A percentile compares a stretch with the other conserved stretches of the same genome.
Evolutionary conservation across 2,888 invertebrate species (phyloP).

Genomic region (Catocala fraxini): DNA sequence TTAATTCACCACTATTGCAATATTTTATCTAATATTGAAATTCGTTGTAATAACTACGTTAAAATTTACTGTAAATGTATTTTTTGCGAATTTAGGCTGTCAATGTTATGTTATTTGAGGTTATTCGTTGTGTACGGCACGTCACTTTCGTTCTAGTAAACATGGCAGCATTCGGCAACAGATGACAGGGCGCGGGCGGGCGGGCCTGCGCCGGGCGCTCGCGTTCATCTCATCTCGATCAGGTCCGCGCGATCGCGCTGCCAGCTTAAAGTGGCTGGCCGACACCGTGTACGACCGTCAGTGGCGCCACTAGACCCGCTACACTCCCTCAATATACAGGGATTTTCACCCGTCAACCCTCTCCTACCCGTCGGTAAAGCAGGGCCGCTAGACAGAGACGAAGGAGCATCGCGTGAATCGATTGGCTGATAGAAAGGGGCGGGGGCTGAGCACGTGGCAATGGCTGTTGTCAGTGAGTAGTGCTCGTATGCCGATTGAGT

Average conservation of each 20-base stretch:
- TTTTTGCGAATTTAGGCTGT: conserved; percentile 64
- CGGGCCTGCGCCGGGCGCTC: conserved; percentile 79
- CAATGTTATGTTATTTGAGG: conserved; percentile 74
- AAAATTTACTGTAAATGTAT: conserved; percentile 51
- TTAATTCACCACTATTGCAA: conserved; percentile 38
- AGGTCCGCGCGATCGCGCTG: conserved; percentile 67
- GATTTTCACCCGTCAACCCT: conserved; percentile 60
- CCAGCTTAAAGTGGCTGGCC: conserved; percentile 66
- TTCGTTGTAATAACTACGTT: conserved; percentile 77
- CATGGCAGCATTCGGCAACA: conserved; percentile 86
- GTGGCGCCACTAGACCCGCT: conserved; percentile 73
- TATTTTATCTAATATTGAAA: conserved; percentile 48
- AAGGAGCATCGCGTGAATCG: conserved; percentile 73
- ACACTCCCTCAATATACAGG: conserved; percentile 57
- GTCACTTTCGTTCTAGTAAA: conserved; percentile 84
- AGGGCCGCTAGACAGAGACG: conserved; percentile 73
- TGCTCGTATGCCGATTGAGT: conserved; percentile 62
- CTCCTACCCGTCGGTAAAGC: conserved; percentile 77
- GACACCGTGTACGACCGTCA: conserved; percentile 50
- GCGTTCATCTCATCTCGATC: conserved; percentile 78
- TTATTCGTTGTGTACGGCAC: conserved; percentile 85
- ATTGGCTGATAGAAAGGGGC: conserved; percentile 82
- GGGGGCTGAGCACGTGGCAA: conserved; percentile 82
- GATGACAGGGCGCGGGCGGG: conserved; percentile 84
- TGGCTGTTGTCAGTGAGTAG: conserved; percentile 66